These are phyloP conservation scores for Oreotrochilus melanogaster DNA, from an alignment of 2,113 vertebrate species.

Conservation along the genomic window DNA sequence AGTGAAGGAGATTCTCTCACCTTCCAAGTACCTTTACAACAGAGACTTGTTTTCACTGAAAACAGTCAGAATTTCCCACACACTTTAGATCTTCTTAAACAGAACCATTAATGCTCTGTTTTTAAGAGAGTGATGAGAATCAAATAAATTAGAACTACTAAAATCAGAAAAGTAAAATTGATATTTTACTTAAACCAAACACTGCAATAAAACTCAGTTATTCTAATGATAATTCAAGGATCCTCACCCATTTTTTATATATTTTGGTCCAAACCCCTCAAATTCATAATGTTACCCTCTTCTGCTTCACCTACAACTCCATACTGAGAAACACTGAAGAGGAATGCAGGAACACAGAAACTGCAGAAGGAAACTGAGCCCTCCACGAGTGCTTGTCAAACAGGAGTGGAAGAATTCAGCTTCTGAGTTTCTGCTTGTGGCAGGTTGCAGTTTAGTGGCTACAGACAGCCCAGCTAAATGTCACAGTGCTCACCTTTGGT, in stretches of 20 bases:
- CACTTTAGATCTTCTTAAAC: neutral
- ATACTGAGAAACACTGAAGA: neutral
- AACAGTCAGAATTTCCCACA: neutral
- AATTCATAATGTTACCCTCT: neutral
- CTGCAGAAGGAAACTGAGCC: neutral
- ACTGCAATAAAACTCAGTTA: neutral
- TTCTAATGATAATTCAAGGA: neutral
- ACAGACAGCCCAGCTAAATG: neutral
- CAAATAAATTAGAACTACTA: neutral
- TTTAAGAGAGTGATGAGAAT: neutral
- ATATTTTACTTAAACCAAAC: neutral
- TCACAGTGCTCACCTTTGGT: neutral
- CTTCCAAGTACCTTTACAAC: neutral
- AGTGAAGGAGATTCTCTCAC: neutral
- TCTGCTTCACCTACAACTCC: neutral
- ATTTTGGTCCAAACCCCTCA: neutral
- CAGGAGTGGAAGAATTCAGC: neutral
- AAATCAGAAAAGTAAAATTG: neutral
- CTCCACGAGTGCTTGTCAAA: neutral
- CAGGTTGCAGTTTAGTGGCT: neutral
- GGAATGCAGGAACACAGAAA: neutral
- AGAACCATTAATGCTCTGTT: neutral
- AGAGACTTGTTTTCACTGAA: neutral
- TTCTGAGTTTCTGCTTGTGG: neutral
- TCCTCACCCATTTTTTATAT: neutral